phyloP scores from a whole-genome alignment of 2,888 invertebrate species.

The Marronus borbonicus region DNA sequence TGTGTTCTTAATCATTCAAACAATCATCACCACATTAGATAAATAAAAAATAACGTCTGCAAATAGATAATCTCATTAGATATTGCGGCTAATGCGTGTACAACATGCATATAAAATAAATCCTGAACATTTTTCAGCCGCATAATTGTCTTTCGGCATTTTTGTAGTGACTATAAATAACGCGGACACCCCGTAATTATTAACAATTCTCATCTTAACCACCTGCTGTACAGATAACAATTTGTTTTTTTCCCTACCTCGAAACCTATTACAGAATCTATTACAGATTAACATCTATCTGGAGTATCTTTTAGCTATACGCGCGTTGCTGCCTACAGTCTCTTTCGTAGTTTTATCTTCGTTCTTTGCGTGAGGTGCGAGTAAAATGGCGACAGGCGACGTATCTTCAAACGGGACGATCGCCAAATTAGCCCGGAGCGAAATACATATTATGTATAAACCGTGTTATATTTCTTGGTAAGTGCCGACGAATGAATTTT shows the following conservation, averaged over 20 bases:
- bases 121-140: slow-evolving; percentile 25
- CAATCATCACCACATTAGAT: slow-evolving; percentile 10
- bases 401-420: background rate
- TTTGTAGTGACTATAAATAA: slow-evolving; percentile 48
- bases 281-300: slow-evolving; percentile 56
- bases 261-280: slow-evolving; percentile 57
- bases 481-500: slow-evolving; percentile 45
- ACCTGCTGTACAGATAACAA: slow-evolving; percentile 53
- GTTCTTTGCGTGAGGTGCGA: slow-evolving; percentile 12
- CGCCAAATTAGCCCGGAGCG: slow-evolving; percentile 31
- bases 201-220: slow-evolving; percentile 54
- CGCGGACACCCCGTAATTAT: slow-evolving; percentile 56
- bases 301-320: slow-evolving; percentile 37
- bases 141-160: slow-evolving; percentile 55
- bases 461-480: slow-evolving; percentile 47
- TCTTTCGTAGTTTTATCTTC: slow-evolving; percentile 12
- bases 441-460: slow-evolving; percentile 47
- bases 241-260: slow-evolving; percentile 52
- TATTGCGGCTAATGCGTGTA: slow-evolving; percentile 4
- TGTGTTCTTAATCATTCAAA: background rate
- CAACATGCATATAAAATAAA: slow-evolving; percentile 41
- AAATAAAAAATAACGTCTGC: background rate
- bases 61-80: slow-evolving; percentile 20
- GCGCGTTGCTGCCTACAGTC: background rate
- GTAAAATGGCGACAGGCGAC: slow-evolving; percentile 14